These are phyloP conservation scores for Brachypalpus laphriformis DNA, from an alignment of 2,888 invertebrate species.

Conservation along the genomic window DNA sequence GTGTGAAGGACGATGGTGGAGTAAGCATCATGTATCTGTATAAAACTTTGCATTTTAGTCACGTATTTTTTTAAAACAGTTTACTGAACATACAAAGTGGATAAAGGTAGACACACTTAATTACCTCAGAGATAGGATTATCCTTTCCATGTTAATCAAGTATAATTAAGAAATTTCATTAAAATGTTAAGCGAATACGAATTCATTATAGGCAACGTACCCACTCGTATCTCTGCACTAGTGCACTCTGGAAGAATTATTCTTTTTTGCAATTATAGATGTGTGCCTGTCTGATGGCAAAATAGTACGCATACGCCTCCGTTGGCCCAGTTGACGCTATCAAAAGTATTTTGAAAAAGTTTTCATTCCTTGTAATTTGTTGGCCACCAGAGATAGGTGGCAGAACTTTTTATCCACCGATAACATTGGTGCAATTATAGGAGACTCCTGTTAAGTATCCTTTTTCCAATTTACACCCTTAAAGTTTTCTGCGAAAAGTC, in stretches of 20 bases:
- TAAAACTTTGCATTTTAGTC: constrained; percentile 75
- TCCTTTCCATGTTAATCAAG: constrained; percentile 77
- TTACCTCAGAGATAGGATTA: constrained; percentile 76
- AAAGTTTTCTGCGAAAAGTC: constrained; percentile 23
- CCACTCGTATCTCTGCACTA: not conserved
- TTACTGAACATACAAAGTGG: constrained; percentile 74
- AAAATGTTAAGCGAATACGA: constrained; percentile 77
- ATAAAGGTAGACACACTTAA: constrained; percentile 76
- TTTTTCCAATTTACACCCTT: not conserved
- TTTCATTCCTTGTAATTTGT: constrained; percentile 8
- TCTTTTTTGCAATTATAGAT: not conserved
- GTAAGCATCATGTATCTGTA: not conserved
- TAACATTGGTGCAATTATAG: constrained; percentile 30
- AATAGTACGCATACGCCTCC: constrained; percentile 7
- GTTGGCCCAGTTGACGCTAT: not conserved
- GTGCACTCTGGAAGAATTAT: not conserved
- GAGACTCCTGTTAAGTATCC: not conserved
- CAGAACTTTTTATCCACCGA: not conserved
- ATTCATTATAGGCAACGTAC: constrained; percentile 65
- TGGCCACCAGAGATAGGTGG: constrained; percentile 21
- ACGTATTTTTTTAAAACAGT: constrained; percentile 75
- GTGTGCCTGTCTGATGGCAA: not conserved
- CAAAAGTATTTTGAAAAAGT: not conserved
- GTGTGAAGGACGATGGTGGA: constrained; percentile 17
- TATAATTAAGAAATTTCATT: constrained; percentile 77